phyloP scores from a whole-genome alignment of 1,140 invertebrate genomes.

The Achroia grisella region DNA sequence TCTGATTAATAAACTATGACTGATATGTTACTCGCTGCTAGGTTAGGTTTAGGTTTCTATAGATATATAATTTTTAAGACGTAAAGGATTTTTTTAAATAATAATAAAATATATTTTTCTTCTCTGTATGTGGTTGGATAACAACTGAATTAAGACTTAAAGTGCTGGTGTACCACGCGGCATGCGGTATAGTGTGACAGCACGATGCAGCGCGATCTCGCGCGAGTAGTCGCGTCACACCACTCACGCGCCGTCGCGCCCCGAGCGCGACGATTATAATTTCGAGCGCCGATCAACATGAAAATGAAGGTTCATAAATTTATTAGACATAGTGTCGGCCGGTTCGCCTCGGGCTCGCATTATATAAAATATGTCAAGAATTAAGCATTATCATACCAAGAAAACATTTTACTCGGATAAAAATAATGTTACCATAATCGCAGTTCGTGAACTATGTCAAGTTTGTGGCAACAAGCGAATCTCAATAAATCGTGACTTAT shows the following conservation, averaged over 20 bases:
- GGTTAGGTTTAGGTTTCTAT: no score
- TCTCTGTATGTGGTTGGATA: no score
- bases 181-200: no score
- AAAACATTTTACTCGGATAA: conserved; percentile 49
- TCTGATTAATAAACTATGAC: no score
- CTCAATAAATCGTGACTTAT: conserved; percentile 36
- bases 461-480: conserved; percentile 20
- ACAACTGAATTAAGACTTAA: no score
- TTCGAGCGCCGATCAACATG: conserved; percentile 68
- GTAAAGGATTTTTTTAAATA: no score
- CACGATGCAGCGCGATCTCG: conserved; percentile 1
- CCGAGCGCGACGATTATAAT: conserved; percentile 67
- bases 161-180: no score
- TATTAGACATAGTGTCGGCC: conserved; percentile 71
- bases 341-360: conserved; percentile 53
- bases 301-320: conserved; percentile 71
- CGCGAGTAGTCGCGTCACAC: conserved; percentile 17
- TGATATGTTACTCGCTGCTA: no score
- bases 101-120: no score
- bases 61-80: no score
- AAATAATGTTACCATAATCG: conserved; percentile 25
- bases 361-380: conserved; percentile 73
- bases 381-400: conserved; percentile 65
- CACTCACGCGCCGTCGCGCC: conserved; percentile 39
- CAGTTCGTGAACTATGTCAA: conserved; percentile 32